These are phyloP conservation scores for Galerucella pusilla DNA, from an alignment of 2,888 invertebrate genomes.

Conservation along the genomic window DNA sequence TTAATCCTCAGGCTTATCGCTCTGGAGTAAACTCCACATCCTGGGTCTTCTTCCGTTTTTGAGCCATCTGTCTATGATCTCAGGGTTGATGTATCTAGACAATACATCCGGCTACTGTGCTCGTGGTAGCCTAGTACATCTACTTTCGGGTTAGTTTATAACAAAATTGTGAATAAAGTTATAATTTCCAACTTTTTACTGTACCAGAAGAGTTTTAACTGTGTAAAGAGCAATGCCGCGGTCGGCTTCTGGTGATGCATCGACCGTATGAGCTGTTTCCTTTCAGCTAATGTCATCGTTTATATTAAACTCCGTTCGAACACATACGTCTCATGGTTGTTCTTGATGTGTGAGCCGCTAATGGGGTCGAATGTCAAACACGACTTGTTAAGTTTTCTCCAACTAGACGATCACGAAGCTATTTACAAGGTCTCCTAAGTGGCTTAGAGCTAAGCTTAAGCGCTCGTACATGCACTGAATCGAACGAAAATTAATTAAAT, in stretches of 20 bases:
- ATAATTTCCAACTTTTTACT: background rate
- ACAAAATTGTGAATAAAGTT: background rate
- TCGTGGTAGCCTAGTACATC: too few relatives aligned
- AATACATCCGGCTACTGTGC: too few relatives aligned
- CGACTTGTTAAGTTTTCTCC: conserved; percentile 29
- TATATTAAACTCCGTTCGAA: conserved; percentile 38
- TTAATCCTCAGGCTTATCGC: too few relatives aligned
- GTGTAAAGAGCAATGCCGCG: background rate
- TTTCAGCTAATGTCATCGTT: conserved; percentile 38
- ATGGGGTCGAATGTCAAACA: conserved; percentile 37
- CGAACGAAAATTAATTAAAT: background rate
- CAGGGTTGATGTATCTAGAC: too few relatives aligned
- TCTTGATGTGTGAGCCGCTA: conserved; percentile 35
- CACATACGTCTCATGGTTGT: conserved; percentile 34
- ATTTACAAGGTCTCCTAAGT: conserved; percentile 22
- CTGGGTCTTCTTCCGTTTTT: too few relatives aligned
- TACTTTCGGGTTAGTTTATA: too few relatives aligned
- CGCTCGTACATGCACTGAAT: background rate
- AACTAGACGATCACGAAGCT: conserved; percentile 16
- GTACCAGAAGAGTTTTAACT: background rate
- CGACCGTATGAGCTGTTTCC: conserved; percentile 33
- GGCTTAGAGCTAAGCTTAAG: background rate
- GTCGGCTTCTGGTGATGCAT: conserved; percentile 39
- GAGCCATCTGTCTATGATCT: too few relatives aligned
- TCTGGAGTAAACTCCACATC: too few relatives aligned